Evolutionary conservation across 2,797 vertebrate genomes (phyloP).

Genomic region (Rhodeus uyekii): DNA sequence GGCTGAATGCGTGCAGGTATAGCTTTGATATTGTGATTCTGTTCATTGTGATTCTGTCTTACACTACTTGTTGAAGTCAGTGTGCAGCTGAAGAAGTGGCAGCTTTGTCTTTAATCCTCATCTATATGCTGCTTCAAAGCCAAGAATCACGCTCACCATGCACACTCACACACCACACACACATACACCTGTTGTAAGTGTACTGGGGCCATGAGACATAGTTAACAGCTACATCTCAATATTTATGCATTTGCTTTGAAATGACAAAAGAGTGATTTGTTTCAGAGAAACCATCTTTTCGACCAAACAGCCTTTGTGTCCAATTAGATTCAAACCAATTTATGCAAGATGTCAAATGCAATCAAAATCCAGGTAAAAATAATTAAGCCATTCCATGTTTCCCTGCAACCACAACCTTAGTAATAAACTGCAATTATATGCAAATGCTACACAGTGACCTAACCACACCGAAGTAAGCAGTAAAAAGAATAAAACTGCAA

Average conservation of each 20-base stretch:
- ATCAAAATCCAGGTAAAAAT: conserved; percentile 1
- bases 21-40: conserved; percentile 40
- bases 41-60: conserved; percentile 20
- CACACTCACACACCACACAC: not conserved
- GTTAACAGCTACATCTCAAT: not conserved
- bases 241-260: conserved; percentile 10
- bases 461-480: not conserved
- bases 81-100: conserved; percentile 53
- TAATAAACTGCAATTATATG: not conserved
- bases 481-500: not conserved
- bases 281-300: not conserved
- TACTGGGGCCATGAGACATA: not conserved
- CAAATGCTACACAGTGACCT: not conserved
- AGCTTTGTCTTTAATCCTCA: conserved; percentile 68
- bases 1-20: conserved; percentile 32
- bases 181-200: not conserved
- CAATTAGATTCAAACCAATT: not conserved
- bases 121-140: conserved; percentile 67
- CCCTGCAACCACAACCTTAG: not conserved
- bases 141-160: conserved; percentile 52
- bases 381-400: not conserved
- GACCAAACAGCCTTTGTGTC: not conserved
- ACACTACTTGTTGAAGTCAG: conserved; percentile 31
- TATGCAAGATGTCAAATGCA: not conserved
- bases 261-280: not conserved